Evolutionary conservation across 2,113 vertebrate species (phyloP).

Genomic region (Chaetorhynchus papuensis): DNA sequence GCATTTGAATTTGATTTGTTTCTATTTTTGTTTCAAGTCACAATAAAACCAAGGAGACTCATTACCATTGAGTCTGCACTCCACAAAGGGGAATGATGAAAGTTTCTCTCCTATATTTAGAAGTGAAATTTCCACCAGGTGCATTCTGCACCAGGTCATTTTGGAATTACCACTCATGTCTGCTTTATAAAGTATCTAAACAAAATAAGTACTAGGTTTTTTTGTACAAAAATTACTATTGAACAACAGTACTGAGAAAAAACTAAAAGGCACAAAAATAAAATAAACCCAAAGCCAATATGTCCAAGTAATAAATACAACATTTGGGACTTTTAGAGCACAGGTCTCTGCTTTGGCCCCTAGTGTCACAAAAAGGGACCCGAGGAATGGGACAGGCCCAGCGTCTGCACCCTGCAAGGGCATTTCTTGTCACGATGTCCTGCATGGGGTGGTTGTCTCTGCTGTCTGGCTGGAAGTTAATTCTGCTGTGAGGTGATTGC

Average conservation of each 20-base stretch:
- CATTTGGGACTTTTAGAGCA: not conserved
- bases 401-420: not conserved
- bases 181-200: not conserved
- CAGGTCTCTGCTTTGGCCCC: not conserved
- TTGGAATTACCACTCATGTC: not conserved
- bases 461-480: not conserved
- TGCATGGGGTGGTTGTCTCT: not conserved
- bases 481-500: not conserved
- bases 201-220: not conserved
- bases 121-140: constrained; percentile 44
- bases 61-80: not conserved
- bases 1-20: constrained; percentile 33
- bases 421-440: not conserved
- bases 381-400: not conserved
- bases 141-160: not conserved
- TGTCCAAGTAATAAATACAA: not conserved
- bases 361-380: not conserved
- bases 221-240: not conserved
- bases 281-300: not conserved
- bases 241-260: not conserved
- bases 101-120: constrained; percentile 59
- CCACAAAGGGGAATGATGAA: constrained; percentile 22
- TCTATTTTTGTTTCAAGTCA: constrained; percentile 22
- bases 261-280: not conserved
- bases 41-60: constrained; percentile 20